A percentile compares a stretch with the other conserved stretches of the same genome.
These are phyloP conservation scores for Nothobranchius furzeri DNA, from an alignment of 2,113 vertebrate species.

Conservation along the genomic window DNA sequence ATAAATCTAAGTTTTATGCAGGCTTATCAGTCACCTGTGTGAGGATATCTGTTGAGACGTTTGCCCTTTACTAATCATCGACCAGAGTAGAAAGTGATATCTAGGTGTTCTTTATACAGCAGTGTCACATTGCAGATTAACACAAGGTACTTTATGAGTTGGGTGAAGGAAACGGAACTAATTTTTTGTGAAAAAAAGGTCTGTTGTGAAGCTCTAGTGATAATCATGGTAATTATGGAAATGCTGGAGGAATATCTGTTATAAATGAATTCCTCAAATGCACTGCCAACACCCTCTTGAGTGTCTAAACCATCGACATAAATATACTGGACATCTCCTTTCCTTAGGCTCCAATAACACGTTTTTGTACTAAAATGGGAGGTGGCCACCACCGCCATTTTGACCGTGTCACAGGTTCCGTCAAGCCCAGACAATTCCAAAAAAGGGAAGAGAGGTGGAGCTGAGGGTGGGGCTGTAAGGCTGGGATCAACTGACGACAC, in stretches of 20 bases:
- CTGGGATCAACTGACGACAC: too few relatives aligned
- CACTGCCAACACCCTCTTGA: neutral
- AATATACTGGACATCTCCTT: too few relatives aligned
- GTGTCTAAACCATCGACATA: neutral
- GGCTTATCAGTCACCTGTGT: neutral
- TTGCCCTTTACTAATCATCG: conserved; percentile 54
- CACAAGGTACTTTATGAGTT: neutral
- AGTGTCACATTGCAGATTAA: neutral
- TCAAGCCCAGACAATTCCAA: too few relatives aligned
- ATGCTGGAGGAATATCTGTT: neutral
- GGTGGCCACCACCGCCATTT: too few relatives aligned
- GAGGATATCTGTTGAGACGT: conserved; percentile 11
- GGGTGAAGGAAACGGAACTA: neutral
- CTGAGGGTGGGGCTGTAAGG: too few relatives aligned
- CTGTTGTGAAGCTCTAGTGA: neutral
- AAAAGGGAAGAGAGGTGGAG: too few relatives aligned
- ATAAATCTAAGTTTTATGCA: neutral
- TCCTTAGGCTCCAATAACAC: too few relatives aligned
- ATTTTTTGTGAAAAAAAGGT: too few relatives aligned
- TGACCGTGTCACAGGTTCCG: too few relatives aligned
- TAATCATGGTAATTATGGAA: neutral
- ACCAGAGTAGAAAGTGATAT: conserved; percentile 30
- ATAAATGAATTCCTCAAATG: neutral
- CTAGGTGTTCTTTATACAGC: neutral
- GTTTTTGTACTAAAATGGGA: too few relatives aligned